Evolutionary conservation across 2,888 invertebrate genomes (phyloP), one percentile per base, ranked within the genome.

Genomic region (Ellobium chinense): DNA sequence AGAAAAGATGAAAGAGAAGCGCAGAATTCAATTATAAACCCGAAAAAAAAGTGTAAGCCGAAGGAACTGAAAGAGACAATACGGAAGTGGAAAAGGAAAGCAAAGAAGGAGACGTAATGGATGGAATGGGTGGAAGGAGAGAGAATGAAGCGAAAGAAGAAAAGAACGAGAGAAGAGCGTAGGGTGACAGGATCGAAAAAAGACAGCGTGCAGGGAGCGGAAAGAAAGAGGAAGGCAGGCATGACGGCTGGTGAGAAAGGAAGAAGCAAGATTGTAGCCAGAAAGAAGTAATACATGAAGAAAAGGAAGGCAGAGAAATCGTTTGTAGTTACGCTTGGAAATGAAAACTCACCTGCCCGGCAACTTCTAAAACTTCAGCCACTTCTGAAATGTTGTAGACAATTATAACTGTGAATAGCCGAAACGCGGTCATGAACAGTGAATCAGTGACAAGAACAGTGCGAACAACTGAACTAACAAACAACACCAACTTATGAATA

Each of bases 91-190:
- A 76, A 21, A 36, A 14, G 65, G 65, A 65, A 21, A 39, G 24
- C 56, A 36, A 80, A 36, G 73, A 62, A 80, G 73, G 46, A 31
- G 63, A 37, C 63, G 73, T 31, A 31, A 31, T 9, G 56, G 65
- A 29, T 66, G 58, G 66, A 58, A 58, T 24, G 60, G 31, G 63
- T 63, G 36, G 29, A 37, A 24, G 66, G 58, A 54, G 18, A 36
- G n/a, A 66, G 65, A 46, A 56, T 37, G 24, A 74, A 60, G 54
- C 54, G 58, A 56, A 66, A 66, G 54, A 69, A 68, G 31, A 65
- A 29, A 68, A 60, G n/a, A 66, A 69, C 65, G 14, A 74, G 70
- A 70, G 56, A 27, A 66, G 81, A 54, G 82, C 82, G 58, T 80
- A 76, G 56, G 70, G 60, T 21, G 46, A 81, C 37, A 74, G 34